Percentiles rank a stretch among this genome's conserved stretches.
Evolutionary conservation across 2,113 vertebrate species (phyloP).

Genomic region (Antechinus flavipes): DNA sequence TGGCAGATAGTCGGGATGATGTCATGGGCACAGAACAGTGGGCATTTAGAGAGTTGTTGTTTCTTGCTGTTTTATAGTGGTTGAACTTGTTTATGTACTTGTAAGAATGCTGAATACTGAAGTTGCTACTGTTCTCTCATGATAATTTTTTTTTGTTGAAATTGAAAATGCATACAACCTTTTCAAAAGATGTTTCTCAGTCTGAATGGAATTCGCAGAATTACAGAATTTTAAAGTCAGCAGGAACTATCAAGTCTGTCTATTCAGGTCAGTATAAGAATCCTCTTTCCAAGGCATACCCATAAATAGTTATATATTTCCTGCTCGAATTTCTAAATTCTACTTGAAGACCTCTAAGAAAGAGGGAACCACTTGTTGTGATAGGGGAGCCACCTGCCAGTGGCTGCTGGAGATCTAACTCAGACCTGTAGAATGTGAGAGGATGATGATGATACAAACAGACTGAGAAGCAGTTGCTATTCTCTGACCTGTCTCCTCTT

Average conservation of each 20-base stretch:
- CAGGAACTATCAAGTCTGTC: neutral
- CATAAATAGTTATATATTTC: neutral
- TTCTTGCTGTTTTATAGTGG: neutral
- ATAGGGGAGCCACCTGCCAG: too few relatives aligned
- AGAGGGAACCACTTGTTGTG: neutral
- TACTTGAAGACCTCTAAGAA: neutral
- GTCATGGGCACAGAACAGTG: neutral
- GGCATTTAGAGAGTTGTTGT: neutral
- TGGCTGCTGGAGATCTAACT: too few relatives aligned
- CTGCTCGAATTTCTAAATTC: neutral
- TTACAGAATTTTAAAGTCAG: neutral
- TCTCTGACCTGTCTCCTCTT: too few relatives aligned
- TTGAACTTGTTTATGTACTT: neutral
- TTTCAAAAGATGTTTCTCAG: neutral
- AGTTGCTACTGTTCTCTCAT: slow-evolving; percentile 4
- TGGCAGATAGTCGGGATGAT: neutral
- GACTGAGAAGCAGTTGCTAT: too few relatives aligned
- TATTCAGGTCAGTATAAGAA: neutral
- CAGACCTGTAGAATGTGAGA: too few relatives aligned
- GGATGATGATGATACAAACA: too few relatives aligned
- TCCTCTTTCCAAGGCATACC: neutral
- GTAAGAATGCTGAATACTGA: neutral
- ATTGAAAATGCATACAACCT: neutral
- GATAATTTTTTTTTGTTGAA: slow-evolving; percentile 25
- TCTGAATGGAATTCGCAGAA: slow-evolving; percentile 2